Conservation (phyloP, 2,113 vertebrate species). For the Thinocorus orbignyianus region DNA sequence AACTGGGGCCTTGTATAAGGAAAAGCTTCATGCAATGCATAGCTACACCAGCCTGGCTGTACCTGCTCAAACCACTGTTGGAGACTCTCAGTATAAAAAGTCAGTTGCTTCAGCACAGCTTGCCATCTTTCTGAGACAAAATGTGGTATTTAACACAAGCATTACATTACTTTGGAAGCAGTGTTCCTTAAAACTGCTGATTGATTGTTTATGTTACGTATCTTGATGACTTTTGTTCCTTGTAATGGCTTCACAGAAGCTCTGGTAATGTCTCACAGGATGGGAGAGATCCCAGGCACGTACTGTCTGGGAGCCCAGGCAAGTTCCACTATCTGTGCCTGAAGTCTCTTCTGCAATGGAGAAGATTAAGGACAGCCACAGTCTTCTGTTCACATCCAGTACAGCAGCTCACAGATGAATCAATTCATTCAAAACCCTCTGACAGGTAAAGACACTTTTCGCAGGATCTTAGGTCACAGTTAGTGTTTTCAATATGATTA, state of each 20-base stretch:
- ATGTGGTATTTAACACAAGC: background rate
- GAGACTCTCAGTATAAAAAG: background rate
- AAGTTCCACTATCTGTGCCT: background rate
- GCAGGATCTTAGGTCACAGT: background rate
- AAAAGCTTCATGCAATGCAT: background rate
- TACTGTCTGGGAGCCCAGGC: background rate
- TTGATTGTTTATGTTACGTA: background rate
- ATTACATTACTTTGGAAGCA: background rate
- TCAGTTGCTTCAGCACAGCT: background rate
- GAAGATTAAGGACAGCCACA: background rate
- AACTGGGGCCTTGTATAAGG: background rate
- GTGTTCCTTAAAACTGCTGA: background rate
- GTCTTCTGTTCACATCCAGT: background rate
- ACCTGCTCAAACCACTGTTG: background rate
- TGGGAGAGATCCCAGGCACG: background rate
- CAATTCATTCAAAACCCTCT: background rate
- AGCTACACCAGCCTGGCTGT: background rate
- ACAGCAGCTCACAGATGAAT: fast-evolving
- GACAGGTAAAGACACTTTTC: background rate
- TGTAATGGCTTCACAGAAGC: background rate
- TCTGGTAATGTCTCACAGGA: background rate
- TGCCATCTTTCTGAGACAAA: background rate
- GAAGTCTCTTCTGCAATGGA: background rate
- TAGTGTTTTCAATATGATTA: background rate
- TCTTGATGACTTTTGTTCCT: background rate